Conservation (phyloP, 2,797 vertebrate genomes). For the Pseudomugil tenellus region DNA sequence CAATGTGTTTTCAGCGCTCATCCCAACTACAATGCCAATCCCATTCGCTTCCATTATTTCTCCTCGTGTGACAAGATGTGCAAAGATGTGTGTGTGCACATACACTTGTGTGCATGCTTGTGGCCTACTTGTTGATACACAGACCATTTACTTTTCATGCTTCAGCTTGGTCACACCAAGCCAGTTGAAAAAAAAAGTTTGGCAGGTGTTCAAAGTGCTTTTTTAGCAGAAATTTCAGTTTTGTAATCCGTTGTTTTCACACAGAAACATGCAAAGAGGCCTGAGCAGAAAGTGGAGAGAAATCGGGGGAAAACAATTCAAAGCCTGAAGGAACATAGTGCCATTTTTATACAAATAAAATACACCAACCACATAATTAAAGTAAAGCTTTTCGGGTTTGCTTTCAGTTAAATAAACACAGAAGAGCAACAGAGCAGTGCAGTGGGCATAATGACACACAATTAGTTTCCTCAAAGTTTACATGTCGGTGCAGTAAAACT, state of each 20-base stretch:
- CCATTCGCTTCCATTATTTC: conserved; percentile 17
- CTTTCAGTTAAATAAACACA: conserved; percentile 80
- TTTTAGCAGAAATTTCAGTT: conserved; percentile 2
- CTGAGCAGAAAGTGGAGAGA: conserved; percentile 31
- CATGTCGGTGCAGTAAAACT: conserved; percentile 76
- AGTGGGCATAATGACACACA: conserved; percentile 77
- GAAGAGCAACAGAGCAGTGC: conserved; percentile 68
- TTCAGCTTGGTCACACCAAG: conserved; percentile 57
- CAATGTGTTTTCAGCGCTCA: conserved; percentile 43
- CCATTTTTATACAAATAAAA: conserved; percentile 77
- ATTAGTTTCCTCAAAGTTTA: conserved; percentile 79
- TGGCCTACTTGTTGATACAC: conserved; percentile 59
- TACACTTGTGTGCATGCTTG: conserved; percentile 33
- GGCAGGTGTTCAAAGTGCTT: conserved; percentile 53
- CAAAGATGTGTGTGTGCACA: neutral
- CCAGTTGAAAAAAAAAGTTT: conserved; percentile 36
- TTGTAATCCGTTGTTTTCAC: conserved; percentile 44
- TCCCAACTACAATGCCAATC: conserved; percentile 22
- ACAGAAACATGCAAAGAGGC: conserved; percentile 37
- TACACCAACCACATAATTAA: conserved; percentile 80
- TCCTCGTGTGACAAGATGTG: neutral
- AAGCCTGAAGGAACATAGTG: conserved; percentile 70
- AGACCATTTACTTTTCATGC: conserved; percentile 61
- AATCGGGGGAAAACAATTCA: conserved; percentile 63
- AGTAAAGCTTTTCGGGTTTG: conserved; percentile 74